Evolutionary conservation across 2,113 vertebrate genomes (phyloP), one percentile per base, ranked within the genome.

Genomic region (Paradisaea rubra): DNA sequence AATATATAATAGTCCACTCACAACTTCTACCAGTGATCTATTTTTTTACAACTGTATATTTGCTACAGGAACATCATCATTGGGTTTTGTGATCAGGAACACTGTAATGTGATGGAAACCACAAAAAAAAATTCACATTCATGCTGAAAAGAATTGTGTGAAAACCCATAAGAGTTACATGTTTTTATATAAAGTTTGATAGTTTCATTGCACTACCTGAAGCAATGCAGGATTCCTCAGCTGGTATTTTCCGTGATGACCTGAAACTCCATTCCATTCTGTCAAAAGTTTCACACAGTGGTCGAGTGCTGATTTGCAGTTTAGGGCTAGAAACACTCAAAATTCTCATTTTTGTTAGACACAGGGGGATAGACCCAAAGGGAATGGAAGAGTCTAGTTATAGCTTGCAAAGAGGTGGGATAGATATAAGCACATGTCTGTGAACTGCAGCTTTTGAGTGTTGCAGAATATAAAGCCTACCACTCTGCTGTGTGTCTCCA

Each of bases 371-470:
- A 49, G 37, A 91, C 24, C 44, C 64, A 78, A 94, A 78, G 54
- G 39, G 69, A 93, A 71, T 37, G 41, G 37, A 89, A 64, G 23
- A 74, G 27, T 59, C 44, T 76, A 56, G 73, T n/a, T 84, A 68
- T 0, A 91, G 53, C 28, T 76, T 49, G 80, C 49, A 91, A 95
- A 91, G 69, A 64, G 28, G 21, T 68, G 20, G 49, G 56, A 61
- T 11, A 93, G 63, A 93, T 74, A 18, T 37, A 88, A 93, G 56
- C 1, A 2, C 37, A 27, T 2, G 19, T 24, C 71, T 94, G 28
- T 81, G 89, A 95, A 88, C 86, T 65, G 57, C 61, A 88, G 33
- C 60, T 91, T 96, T 93, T 71, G 71, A 95, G 49, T 61, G 53
- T 5, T 74, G 35, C 64, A 57, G 74, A 72, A 91, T 93, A 81